A percentile compares a stretch with the other conserved stretches of the same genome.
phyloP scores from a whole-genome alignment of 1,140 invertebrate genomes.

The Saccostrea echinata region DNA sequence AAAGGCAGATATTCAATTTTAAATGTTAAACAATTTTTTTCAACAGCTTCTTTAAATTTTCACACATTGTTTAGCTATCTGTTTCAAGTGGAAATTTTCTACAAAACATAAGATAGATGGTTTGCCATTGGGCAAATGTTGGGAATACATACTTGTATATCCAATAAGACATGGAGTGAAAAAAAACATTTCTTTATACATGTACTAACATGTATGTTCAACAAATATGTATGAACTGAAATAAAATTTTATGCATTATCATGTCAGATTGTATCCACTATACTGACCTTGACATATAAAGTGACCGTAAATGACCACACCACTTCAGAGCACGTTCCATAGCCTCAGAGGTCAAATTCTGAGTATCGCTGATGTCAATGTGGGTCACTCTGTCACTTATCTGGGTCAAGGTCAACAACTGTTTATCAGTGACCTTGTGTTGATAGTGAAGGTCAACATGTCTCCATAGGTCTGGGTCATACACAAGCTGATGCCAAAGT shows the following conservation, averaged over 20 bases:
- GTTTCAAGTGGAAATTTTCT: too few species aligned
- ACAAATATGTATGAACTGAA: background rate
- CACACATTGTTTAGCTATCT: too few species aligned
- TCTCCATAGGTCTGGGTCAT: slow-evolving; percentile 56
- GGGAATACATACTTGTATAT: too few species aligned
- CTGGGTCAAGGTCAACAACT: slow-evolving; percentile 43
- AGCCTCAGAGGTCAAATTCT: slow-evolving; percentile 43
- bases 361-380: slow-evolving; percentile 52
- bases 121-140: too few species aligned
- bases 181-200: background rate
- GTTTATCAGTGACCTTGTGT: slow-evolving; percentile 44
- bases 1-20: too few species aligned
- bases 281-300: slow-evolving; percentile 53
- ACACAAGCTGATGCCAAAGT: slow-evolving; percentile 50
- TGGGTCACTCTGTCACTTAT: slow-evolving; percentile 53
- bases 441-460: slow-evolving; percentile 51
- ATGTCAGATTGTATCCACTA: background rate
- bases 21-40: too few species aligned
- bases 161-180: background rate
- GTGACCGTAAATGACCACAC: slow-evolving; percentile 47
- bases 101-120: too few species aligned
- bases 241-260: background rate
- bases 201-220: background rate
- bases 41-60: too few species aligned
- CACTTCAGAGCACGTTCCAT: slow-evolving; percentile 36